Percentiles rank a stretch among this genome's conserved stretches.
Evolutionary conservation across 2,797 vertebrate genomes (phyloP).

Genomic region (Eurystomus glaucurus): DNA sequence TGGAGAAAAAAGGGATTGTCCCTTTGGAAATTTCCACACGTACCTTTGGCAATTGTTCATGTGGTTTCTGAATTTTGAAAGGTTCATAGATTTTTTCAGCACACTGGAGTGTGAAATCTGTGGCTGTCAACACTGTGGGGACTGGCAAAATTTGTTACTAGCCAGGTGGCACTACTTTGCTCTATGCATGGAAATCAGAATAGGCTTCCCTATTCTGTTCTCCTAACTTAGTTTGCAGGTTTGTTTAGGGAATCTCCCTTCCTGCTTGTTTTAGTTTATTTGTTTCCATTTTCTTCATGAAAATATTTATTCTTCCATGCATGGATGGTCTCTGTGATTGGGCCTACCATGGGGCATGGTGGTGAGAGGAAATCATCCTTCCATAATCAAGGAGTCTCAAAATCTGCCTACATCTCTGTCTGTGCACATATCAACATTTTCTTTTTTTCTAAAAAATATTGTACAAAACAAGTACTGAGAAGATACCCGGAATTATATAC

Average conservation of each 20-base stretch:
- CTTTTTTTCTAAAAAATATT: background rate
- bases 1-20: background rate
- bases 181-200: background rate
- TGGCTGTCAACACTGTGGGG: background rate
- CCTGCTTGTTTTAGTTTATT: background rate
- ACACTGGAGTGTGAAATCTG: background rate
- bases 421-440: background rate
- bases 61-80: background rate
- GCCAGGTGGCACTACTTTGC: background rate
- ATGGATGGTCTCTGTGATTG: background rate
- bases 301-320: background rate
- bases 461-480: background rate
- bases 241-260: background rate
- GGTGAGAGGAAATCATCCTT: background rate
- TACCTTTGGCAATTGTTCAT: background rate
- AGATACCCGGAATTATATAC: background rate
- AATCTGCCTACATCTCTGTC: background rate
- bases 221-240: background rate
- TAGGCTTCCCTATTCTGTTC: background rate
- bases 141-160: background rate
- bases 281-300: background rate
- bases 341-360: background rate
- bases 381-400: background rate
- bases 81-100: background rate
- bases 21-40: background rate